Base-by-base conservation (phyloP, 2,113 vertebrate species). In the Cyprinodon brontotheroides region DNA sequence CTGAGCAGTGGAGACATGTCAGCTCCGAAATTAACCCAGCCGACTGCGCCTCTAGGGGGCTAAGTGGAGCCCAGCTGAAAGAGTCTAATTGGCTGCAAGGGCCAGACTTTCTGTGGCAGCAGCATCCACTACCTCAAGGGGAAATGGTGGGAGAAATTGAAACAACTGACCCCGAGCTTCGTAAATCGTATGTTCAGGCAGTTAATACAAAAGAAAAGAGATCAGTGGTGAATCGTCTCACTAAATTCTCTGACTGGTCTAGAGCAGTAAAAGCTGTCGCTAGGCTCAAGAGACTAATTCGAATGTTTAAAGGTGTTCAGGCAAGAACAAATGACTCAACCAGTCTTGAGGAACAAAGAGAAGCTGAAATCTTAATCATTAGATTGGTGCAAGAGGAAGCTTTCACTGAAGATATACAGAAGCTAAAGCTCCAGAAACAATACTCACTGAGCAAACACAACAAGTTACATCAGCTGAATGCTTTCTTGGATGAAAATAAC, bases 331-430 rank as follows among this genome's bases (percentile, higher is more conserved):
- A n/a, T n/a, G n/a, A n/a, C n/a, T n/a, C n/a, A n/a, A n/a, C n/a
- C n/a, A n/a, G n/a, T n/a, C 40, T 65, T 43, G 40, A 68, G 67
- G 40, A 61, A 38, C 15, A 3, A 75, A 67, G 15, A 47, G n/a
- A 61, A n/a, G 53, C 40, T 1, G 53, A 75, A 75, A 47, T 67
- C 40, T 67, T 48, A 0, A 73, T 73, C 20, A 65, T 41, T 36
- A 62, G 29, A 13, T 12, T 62, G 36, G 61, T 36, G 5, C 36
- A 62, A 38, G 6, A 62, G 17, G 0, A 47, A 3, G 13, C 15
- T 3, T 66, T 66, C 29, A 13, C n/a, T 29, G 65, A 66, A 2
- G 11, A 66, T 5, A 66, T 47, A n/a, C 14, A 57, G 3, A 60
- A 41, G 15, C 4, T 70, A 7, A 38, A 60, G n/a, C 10, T 4